Evolutionary conservation across 2,113 vertebrate species (phyloP).

Genomic region (Noturus placidus): DNA sequence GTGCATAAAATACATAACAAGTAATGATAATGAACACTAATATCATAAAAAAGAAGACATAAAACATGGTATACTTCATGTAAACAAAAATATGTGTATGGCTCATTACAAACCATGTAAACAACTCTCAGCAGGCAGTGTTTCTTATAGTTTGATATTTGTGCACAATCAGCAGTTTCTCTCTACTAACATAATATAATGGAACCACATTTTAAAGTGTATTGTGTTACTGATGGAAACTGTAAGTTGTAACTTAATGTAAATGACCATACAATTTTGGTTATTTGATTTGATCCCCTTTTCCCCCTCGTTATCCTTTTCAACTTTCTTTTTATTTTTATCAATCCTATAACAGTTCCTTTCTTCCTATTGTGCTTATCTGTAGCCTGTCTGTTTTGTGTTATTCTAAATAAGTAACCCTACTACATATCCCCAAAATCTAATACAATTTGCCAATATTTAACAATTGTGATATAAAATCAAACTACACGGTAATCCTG

Average conservation of each 20-base stretch:
- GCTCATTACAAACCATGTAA: constrained; percentile 17
- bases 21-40: not conserved
- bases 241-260: not conserved
- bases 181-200: not conserved
- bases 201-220: not conserved
- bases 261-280: not conserved
- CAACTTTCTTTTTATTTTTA: not conserved
- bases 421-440: not conserved
- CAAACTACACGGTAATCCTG: constrained; percentile 5
- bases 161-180: constrained; percentile 20
- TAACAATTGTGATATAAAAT: constrained; percentile 26
- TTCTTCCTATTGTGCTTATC: not conserved
- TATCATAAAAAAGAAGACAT: constrained; percentile 3
- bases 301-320: not conserved
- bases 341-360: not conserved
- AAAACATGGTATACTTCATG: constrained; percentile 2
- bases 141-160: constrained; percentile 32
- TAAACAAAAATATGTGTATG: constrained; percentile 28
- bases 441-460: constrained; percentile 15
- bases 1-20: constrained; percentile 17
- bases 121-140: constrained; percentile 30
- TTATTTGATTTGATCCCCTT: not conserved
- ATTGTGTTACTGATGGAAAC: not conserved
- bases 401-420: constrained; percentile 8
- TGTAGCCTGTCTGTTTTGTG: not conserved